Evolutionary conservation across 2,113 vertebrate genomes (phyloP).

Genomic region (Oncorhynchus clarkii): DNA sequence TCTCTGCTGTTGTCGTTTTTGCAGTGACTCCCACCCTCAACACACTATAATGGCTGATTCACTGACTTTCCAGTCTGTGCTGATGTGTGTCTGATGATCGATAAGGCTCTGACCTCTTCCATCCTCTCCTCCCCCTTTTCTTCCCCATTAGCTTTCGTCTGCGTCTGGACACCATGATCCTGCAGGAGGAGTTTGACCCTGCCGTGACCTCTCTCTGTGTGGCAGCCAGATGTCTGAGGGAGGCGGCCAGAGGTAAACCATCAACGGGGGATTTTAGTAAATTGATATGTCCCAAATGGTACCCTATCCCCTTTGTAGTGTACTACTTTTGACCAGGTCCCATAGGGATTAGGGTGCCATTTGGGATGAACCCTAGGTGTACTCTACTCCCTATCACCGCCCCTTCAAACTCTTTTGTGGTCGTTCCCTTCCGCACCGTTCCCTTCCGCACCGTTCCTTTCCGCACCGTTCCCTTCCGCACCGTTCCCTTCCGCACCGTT

Average conservation of each 20-base stretch:
- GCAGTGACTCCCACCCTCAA: not conserved
- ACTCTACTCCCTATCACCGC: too few relatives aligned
- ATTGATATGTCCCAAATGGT: not conserved
- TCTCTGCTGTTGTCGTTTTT: not conserved
- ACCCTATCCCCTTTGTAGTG: too few relatives aligned
- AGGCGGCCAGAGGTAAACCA: slow-evolving; percentile 77
- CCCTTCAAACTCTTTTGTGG: too few relatives aligned
- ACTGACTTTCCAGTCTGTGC: not conserved
- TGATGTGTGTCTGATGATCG: slow-evolving; percentile 4
- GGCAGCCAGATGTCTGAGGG: slow-evolving; percentile 78
- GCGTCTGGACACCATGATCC: slow-evolving; percentile 78
- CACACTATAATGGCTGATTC: not conserved
- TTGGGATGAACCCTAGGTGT: too few relatives aligned
- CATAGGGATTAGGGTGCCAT: too few relatives aligned
- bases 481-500: too few relatives aligned
- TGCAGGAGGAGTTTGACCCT: slow-evolving; percentile 81
- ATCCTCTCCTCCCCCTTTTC: slow-evolving; percentile 5
- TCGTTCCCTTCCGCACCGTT: too few relatives aligned
- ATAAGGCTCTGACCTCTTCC: not conserved
- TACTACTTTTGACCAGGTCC: too few relatives aligned
- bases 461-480: too few relatives aligned
- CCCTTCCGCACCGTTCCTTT: too few relatives aligned
- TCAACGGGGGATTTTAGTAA: slow-evolving; percentile 43
- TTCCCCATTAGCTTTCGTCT: slow-evolving; percentile 67
- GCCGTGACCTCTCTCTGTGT: slow-evolving; percentile 78